phyloP scores from a whole-genome alignment of 2,113 vertebrate species.

The Lathamus discolor region DNA sequence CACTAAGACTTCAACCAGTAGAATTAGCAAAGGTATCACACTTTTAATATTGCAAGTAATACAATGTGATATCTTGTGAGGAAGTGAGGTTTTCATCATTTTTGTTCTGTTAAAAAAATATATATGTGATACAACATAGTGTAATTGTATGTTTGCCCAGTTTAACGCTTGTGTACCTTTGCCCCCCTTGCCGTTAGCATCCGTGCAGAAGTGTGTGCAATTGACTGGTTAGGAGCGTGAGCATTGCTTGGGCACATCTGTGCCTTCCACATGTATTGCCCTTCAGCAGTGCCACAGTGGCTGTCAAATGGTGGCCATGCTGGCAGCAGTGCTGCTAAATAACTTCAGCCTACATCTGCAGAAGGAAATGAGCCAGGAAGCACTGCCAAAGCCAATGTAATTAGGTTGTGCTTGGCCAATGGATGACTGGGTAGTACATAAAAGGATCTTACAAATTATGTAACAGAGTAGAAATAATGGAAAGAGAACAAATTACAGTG shows the following conservation, averaged over 20 bases:
- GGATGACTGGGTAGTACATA: background rate
- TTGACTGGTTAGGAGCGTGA: accelerated
- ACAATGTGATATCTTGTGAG: accelerated
- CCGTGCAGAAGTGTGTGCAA: accelerated
- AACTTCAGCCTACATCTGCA: accelerated
- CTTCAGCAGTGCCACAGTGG: background rate
- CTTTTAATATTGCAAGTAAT: background rate
- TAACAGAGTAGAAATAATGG: background rate
- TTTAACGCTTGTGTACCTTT: background rate
- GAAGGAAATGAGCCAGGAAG: background rate
- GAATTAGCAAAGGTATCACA: background rate
- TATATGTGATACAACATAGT: accelerated
- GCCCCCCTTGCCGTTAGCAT: background rate
- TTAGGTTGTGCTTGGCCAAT: background rate
- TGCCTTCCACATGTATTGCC: background rate
- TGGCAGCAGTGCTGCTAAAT: background rate
- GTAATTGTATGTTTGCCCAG: background rate
- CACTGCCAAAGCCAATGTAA: background rate
- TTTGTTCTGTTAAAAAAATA: background rate
- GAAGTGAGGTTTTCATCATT: accelerated
- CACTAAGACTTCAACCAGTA: background rate
- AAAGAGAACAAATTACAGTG: background rate
- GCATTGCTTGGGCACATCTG: background rate
- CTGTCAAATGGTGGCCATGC: background rate
- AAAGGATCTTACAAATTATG: background rate